A percentile compares a stretch with the other conserved stretches of the same genome.
Conservation (phyloP, 1,140 invertebrate genomes). For the Sogatella furcifera region DNA sequence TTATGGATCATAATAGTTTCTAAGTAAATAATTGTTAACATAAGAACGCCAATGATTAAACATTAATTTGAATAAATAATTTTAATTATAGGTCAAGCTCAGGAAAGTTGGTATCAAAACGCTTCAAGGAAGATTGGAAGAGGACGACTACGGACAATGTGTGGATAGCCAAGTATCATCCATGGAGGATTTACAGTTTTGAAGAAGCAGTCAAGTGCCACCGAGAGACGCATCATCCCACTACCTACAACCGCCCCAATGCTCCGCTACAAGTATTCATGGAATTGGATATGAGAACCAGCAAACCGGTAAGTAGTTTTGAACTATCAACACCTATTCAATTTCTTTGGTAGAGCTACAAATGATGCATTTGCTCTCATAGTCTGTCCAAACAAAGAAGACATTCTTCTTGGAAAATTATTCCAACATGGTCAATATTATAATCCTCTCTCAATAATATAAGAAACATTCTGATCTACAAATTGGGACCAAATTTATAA, state of each 20-base stretch:
- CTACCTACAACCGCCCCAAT: constrained; percentile 57
- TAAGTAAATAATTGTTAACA: no score
- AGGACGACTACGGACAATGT: constrained; percentile 51
- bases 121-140: constrained; percentile 44
- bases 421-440: no score
- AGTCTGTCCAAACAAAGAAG: no score
- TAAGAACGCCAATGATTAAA: no score
- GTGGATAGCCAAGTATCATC: constrained; percentile 45
- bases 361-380: no score
- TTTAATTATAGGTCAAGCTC: constrained; percentile 4
- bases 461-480: no score
- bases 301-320: constrained; percentile 33
- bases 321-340: neutral
- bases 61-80: no score
- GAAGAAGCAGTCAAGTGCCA: constrained; percentile 59
- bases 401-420: no score
- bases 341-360: no score
- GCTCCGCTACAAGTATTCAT: constrained; percentile 49
- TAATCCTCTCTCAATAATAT: no score
- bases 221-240: constrained; percentile 63
- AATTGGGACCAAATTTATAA: no score
- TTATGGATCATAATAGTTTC: no score
- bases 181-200: constrained; percentile 49
- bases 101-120: constrained; percentile 18
- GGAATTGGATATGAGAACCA: constrained; percentile 60